phyloP scores from a whole-genome alignment of 2,797 vertebrate genomes.

The Orientallactaga sibirica region DNA sequence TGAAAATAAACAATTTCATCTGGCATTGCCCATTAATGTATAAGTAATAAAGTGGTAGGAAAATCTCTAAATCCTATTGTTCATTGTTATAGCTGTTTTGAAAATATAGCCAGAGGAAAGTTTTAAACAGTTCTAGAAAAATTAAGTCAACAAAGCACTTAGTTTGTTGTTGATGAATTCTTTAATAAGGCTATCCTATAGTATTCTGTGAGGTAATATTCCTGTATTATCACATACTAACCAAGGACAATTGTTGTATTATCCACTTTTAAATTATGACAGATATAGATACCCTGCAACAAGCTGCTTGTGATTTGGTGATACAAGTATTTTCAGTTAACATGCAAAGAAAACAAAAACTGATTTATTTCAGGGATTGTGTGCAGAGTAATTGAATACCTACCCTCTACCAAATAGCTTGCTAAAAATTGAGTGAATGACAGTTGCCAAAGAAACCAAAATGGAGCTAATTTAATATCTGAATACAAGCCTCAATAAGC shows the following conservation, averaged over 20 bases:
- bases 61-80: background rate
- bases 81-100: background rate
- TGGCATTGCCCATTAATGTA: background rate
- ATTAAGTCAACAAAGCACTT: background rate
- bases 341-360: background rate
- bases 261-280: background rate
- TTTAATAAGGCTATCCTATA: background rate
- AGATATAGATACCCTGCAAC: background rate
- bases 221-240: background rate
- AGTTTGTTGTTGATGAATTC: background rate
- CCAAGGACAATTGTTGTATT: background rate
- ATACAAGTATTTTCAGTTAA: background rate
- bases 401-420: background rate
- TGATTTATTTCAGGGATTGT: background rate
- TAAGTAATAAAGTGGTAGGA: background rate
- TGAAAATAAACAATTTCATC: background rate
- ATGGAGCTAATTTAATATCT: background rate
- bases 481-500: background rate
- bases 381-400: background rate
- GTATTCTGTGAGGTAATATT: background rate
- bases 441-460: background rate
- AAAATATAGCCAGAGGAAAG: background rate
- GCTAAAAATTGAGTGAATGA: background rate
- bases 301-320: background rate
- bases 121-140: conserved; percentile 43